Base-by-base conservation (phyloP, 2,113 vertebrate genomes). In the Propithecus coquereli region DNA sequence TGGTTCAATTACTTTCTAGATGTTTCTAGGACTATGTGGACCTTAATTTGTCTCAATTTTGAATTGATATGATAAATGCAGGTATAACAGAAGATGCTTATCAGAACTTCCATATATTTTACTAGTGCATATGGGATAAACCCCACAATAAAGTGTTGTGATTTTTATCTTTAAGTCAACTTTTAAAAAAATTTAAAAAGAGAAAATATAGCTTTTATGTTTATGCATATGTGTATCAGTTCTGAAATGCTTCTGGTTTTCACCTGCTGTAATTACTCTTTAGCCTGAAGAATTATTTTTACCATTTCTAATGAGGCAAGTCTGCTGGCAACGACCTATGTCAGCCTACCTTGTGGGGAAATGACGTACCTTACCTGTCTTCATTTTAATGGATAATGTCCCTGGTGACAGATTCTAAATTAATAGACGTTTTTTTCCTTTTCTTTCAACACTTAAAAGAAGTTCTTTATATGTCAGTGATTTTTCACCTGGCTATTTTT, bases 61-160 rank as follows among this genome's bases (percentile, higher is more conserved):
- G 30, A 23, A 63, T 37, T 59, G 7, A 2, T 57, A 12, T 61
- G 43, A 34, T 8, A 47, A 82, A 50, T n/a, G 32, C 16, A 17
- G 40, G 3, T 37, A 32, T 17, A 16, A 30, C 4, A 16, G 3
- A 66, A 9, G 1, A n/a, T 16, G 40, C 12, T 40, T 32, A 34
- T 5, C n/a, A 52, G 32, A 85, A 34, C 47, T n/a, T 37, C 3
- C 12, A 1, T 34, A 5, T 13, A 37, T 68, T 70, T 54, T 30
- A 80, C 25, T 5, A n/a, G 43, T 32, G 37, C 7, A 2, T 8
- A 10, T 17, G 30, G 34, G 34, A 43, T 23, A 34, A 52, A 8
- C 2, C 40, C 5, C n/a, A 43, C 5, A 25, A 5, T 9, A 20
- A 1, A 6, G 6, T 8, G 25, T 8, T 18, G 0, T 23, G 4